These are phyloP conservation scores for Aplodontia rufa DNA, from an alignment of 2,113 vertebrate genomes.

Conservation along the genomic window DNA sequence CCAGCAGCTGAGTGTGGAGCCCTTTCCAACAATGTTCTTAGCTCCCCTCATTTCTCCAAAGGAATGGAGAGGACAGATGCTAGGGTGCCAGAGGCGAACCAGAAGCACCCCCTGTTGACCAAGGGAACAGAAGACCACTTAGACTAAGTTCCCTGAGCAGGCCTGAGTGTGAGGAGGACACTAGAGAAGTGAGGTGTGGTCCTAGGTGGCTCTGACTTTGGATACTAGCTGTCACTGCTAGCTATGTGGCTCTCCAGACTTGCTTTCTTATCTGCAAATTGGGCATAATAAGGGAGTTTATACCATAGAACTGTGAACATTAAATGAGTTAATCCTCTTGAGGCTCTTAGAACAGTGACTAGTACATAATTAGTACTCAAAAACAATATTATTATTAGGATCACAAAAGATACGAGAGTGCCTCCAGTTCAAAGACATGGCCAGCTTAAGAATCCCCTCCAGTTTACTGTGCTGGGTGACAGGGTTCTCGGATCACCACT, in stretches of 20 bases:
- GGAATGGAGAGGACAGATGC: neutral
- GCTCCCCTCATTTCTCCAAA: neutral
- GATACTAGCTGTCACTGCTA: neutral
- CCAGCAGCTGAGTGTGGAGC: neutral
- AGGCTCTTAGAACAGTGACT: neutral
- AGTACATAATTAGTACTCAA: neutral
- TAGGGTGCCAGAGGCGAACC: fast-evolving
- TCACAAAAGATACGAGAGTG: neutral
- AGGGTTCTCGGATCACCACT: neutral
- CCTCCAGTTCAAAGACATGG: neutral
- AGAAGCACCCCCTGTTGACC: neutral
- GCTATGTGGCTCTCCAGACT: no score
- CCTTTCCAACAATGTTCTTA: neutral
- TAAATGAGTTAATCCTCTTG: neutral
- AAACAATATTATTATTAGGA: neutral
- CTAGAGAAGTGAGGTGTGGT: neutral
- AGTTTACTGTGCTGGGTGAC: neutral
- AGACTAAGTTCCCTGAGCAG: neutral
- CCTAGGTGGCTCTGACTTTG: neutral
- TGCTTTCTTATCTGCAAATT: neutral
- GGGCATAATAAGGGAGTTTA: neutral
- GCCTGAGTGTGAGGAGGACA: neutral
- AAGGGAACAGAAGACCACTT: neutral
- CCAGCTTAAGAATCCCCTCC: neutral
- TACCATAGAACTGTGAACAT: neutral